Evolutionary conservation across 2,113 vertebrate species (phyloP).

Genomic region (Hucho hucho): DNA sequence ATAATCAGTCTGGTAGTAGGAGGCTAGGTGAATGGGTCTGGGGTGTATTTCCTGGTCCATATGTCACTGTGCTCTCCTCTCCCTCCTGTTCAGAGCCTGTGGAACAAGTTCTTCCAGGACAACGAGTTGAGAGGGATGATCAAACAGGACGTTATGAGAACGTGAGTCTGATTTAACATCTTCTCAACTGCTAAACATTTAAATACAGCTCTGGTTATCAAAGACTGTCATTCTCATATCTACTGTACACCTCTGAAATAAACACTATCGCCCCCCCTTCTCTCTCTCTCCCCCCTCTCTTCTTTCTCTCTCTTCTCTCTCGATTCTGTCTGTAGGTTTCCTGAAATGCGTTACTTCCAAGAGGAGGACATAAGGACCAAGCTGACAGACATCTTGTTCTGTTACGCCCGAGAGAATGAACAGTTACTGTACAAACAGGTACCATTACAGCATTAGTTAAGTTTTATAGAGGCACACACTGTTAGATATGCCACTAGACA

Average conservation of each 20-base stretch:
- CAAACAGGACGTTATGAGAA: conserved; percentile 95
- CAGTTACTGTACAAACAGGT: conserved; percentile 95
- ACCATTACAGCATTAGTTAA: neutral
- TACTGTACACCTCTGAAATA: neutral
- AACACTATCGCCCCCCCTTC: too few species aligned
- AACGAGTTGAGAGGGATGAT: conserved; percentile 98
- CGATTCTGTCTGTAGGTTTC: conserved; percentile 77
- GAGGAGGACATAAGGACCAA: conserved; percentile 92
- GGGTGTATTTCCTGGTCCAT: neutral
- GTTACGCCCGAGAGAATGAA: conserved; percentile 96
- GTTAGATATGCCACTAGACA: conserved; percentile 27
- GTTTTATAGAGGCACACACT: neutral
- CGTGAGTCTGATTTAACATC: conserved; percentile 75
- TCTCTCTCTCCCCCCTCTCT: neutral
- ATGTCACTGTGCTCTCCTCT: conserved; percentile 51
- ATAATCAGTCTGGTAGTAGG: too few species aligned
- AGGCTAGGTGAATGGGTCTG: neutral
- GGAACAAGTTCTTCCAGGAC: conserved; percentile 99
- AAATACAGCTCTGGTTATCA: neutral
- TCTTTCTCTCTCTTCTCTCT: neutral
- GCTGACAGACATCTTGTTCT: conserved; percentile 98
- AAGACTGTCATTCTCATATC: neutral
- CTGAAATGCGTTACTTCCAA: conserved; percentile 98
- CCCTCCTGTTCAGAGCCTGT: conserved; percentile 82
- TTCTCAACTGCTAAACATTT: neutral